phyloP scores from a whole-genome alignment of 2,888 invertebrate genomes.

The Ceramica pisi region DNA sequence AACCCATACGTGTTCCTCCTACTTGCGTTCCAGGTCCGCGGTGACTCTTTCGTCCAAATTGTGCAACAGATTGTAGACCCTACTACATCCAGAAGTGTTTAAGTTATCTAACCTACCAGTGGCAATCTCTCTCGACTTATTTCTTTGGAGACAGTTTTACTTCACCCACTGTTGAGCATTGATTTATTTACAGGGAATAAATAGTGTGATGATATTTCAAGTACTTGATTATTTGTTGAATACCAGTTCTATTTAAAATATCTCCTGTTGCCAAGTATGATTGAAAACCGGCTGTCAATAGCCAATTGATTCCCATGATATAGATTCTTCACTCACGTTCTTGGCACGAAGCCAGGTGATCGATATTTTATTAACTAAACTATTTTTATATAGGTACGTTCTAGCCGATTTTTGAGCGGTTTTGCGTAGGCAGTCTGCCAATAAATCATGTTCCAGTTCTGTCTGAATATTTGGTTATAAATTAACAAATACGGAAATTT shows the following conservation, averaged over 20 bases:
- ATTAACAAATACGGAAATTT: conserved; percentile 10
- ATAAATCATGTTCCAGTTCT: neutral
- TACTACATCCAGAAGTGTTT: no score
- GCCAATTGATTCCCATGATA: conserved; percentile 32
- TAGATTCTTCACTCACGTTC: conserved; percentile 18
- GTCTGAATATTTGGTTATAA: neutral
- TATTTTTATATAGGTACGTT: conserved; percentile 41
- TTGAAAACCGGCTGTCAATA: conserved; percentile 37
- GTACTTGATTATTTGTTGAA: conserved; percentile 18
- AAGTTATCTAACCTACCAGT: no score
- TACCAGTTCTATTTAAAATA: conserved; percentile 5
- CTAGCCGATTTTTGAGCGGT: conserved; percentile 17
- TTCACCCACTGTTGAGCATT: no score
- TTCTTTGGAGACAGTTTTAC: no score
- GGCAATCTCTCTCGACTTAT: no score
- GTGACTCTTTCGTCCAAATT: no score
- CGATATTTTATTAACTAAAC: conserved; percentile 54
- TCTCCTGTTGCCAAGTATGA: conserved; percentile 19
- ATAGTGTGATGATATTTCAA: neutral
- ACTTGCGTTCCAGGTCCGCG: no score
- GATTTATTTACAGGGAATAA: neutral
- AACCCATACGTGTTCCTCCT: no score
- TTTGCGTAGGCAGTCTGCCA: conserved; percentile 14
- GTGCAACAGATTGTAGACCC: no score
- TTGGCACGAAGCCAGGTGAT: conserved; percentile 48